These are phyloP conservation scores for Napeogenes inachia DNA, from an alignment of 2,888 invertebrate species.

Conservation along the genomic window DNA sequence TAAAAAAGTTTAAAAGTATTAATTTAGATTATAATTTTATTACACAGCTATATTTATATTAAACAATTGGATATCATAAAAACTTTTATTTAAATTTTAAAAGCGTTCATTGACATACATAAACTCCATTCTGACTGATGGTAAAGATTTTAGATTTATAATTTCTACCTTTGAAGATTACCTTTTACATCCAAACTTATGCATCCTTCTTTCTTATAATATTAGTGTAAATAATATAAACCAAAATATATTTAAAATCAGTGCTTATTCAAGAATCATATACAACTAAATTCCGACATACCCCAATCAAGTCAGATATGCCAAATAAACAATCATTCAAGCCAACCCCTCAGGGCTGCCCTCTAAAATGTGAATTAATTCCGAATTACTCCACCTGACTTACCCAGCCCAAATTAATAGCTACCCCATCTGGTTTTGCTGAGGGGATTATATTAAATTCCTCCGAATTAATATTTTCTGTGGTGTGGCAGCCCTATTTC, in stretches of 20 bases:
- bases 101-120: no score
- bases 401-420: slow-evolving; percentile 40
- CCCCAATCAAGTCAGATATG: slow-evolving; percentile 23
- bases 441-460: slow-evolving; percentile 57
- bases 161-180: no score
- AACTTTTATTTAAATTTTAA: no score
- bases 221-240: not conserved
- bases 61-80: no score
- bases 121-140: no score
- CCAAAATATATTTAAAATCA: not conserved
- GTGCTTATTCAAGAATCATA: slow-evolving; percentile 4
- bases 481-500: slow-evolving; percentile 35
- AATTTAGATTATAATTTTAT: no score
- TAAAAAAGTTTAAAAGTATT: no score
- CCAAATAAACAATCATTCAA: slow-evolving; percentile 33
- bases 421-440: slow-evolving; percentile 46
- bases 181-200: not conserved
- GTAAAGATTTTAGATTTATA: no score
- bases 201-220: not conserved
- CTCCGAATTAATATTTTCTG: slow-evolving; percentile 55
- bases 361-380: slow-evolving; percentile 51
- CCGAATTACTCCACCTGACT: slow-evolving; percentile 52
- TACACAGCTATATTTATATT: no score
- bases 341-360: slow-evolving; percentile 35
- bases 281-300: slow-evolving; percentile 6